phyloP scores from a whole-genome alignment of 2,888 invertebrate genomes.

The Fissipunctia ypsillon region DNA sequence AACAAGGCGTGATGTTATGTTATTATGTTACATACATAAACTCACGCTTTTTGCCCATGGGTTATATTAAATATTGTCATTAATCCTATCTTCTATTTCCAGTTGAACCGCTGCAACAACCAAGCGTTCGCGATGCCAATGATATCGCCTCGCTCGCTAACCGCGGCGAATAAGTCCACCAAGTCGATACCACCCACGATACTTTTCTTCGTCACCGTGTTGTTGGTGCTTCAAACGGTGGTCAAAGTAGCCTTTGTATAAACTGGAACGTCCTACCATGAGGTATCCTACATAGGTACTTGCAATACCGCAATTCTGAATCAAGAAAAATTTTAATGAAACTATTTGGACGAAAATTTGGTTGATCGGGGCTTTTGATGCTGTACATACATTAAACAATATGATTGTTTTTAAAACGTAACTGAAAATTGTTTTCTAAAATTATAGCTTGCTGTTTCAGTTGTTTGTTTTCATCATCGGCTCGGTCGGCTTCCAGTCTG shows the following conservation, averaged over 20 bases:
- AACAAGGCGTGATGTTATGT: no score
- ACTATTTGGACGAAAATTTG: background rate
- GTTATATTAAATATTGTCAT: background rate
- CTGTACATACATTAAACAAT: no score
- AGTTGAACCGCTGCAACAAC: constrained; percentile 86
- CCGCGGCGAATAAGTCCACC: constrained; percentile 58
- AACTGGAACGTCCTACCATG: constrained; percentile 37
- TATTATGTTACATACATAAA: no score
- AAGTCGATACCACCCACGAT: constrained; percentile 78
- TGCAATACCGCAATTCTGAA: background rate
- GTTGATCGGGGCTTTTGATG: constrained; percentile 2
- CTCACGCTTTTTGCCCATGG: no score
- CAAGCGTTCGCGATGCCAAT: constrained; percentile 82
- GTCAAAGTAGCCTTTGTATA: constrained; percentile 83
- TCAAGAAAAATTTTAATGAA: background rate
- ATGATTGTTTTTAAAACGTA: background rate
- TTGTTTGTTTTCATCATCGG: background rate
- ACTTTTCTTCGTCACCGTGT: constrained; percentile 83
- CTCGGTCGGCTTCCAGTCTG: background rate
- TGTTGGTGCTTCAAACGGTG: constrained; percentile 84
- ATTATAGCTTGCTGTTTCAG: background rate
- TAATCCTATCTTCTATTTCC: constrained; percentile 55
- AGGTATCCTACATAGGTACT: constrained; percentile 29
- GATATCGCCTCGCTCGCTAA: constrained; percentile 66
- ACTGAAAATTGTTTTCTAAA: background rate